Base-by-base conservation (phyloP, 2,797 vertebrate genomes). In the Tokudaia tokunoshimensis region DNA sequence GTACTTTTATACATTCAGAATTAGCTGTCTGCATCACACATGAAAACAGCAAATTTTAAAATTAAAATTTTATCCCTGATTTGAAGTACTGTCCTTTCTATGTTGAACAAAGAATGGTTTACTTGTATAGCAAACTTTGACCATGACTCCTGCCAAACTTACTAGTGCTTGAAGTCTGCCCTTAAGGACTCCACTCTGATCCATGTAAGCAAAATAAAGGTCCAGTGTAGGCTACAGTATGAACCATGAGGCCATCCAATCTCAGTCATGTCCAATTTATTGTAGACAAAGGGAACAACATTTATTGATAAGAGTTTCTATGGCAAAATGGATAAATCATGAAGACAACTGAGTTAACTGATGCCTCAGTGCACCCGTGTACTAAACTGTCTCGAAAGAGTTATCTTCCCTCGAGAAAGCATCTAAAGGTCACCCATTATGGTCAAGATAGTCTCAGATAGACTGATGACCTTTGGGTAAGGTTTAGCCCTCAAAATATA, bases 351-450 rank as follows among this genome's bases (percentile, higher is more conserved):
- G 59, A 63, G 47, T 7, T 80, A 87, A 55, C 0, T 80, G 59
- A 47, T 4, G 1, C 6, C 44, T 50, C 11, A 59, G 5, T 7
- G 17, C 74, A 9, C 1, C n/a, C 1, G 14, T 22, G 10, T 13
- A 1, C 9, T 70, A 61, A 31, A 0, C 14, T 44, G 15, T 84
- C 15, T 19, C 24, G 26, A 37, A 14, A 81, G 10, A 59, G 13
- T 10, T 31, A 13, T 74, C 52, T 86, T 52, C 52, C 50, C 41
- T 67, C 3, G 26, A 82, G 13, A 85, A 91, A 91, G 22, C 34
- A 75, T 15, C 37, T 52, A 83, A 86, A 86, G 2, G 2, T 67
- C 14, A 2, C 19, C 31, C 59, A 57, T 4, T 6, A 37, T n/a
- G 7, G 22, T 82, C 47, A 89, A 76, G 78, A 31, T 63, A 67